phyloP scores from a whole-genome alignment of 2,113 vertebrate species.

The Centropristis striata region DNA sequence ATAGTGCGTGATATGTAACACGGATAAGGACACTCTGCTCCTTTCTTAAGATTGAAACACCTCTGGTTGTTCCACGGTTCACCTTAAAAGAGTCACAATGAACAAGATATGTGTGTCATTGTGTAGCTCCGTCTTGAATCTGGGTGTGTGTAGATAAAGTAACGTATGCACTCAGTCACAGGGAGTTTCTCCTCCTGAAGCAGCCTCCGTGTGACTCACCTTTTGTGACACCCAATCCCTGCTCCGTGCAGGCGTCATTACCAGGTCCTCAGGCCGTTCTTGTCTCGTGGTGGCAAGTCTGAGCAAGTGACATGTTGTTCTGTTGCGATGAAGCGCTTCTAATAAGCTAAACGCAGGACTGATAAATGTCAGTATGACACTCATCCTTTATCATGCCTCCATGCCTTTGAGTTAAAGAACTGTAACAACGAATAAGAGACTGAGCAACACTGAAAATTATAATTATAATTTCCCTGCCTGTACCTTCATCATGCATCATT shows the following conservation, averaged over 20 bases:
- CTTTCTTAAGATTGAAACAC: conserved; percentile 18
- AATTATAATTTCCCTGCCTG: neutral
- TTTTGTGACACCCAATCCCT: conserved; percentile 63
- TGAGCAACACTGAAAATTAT: neutral
- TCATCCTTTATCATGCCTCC: neutral
- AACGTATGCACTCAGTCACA: conserved; percentile 35
- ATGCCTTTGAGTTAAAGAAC: neutral
- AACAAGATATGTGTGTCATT: conserved; percentile 59
- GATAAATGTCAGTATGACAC: neutral
- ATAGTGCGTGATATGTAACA: too few species aligned
- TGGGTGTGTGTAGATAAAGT: conserved; percentile 73
- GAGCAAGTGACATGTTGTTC: conserved; percentile 30
- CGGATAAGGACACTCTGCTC: neutral
- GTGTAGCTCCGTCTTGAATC: conserved; percentile 47
- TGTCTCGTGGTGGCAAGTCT: conserved; percentile 42
- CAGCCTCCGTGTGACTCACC: conserved; percentile 61
- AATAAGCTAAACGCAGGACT: neutral
- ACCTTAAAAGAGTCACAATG: conserved; percentile 8
- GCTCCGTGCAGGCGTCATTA: conserved; percentile 19
- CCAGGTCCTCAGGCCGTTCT: conserved; percentile 47
- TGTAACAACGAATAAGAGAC: neutral
- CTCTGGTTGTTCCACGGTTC: neutral
- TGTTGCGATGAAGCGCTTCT: neutral
- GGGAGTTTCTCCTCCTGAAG: conserved; percentile 72
- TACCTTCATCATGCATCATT: neutral